Evolutionary conservation across 2,888 invertebrate species (phyloP).

Genomic region (Platypus cylindrus): DNA sequence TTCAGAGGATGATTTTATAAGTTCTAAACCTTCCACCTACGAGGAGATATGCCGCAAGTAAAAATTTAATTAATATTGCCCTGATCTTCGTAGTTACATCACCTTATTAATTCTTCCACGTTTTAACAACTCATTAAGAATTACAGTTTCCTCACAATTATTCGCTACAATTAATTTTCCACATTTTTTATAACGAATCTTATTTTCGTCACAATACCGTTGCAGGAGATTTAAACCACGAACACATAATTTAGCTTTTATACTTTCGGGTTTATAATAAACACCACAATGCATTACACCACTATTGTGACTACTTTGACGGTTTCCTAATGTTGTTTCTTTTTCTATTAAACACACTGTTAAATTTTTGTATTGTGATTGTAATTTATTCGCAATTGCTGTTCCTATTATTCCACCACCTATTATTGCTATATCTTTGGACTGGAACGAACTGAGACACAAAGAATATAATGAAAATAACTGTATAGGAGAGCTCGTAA

Average conservation of each 20-base stretch:
- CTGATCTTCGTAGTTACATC: too few relatives aligned
- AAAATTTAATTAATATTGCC: too few relatives aligned
- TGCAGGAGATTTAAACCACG: constrained; percentile 68
- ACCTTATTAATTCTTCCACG: constrained; percentile 51
- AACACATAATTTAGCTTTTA: constrained; percentile 84
- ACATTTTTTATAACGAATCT: constrained; percentile 75
- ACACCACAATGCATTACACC: constrained; percentile 92
- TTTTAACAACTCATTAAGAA: constrained; percentile 49
- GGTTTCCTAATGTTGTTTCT: constrained; percentile 63
- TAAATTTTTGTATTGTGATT: constrained; percentile 56
- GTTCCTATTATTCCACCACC: constrained; percentile 93
- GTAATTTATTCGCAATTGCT: constrained; percentile 82
- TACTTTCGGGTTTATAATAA: constrained; percentile 66
- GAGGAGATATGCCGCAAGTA: too few relatives aligned
- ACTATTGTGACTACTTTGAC: constrained; percentile 92
- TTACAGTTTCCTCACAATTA: constrained; percentile 49
- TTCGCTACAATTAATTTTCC: constrained; percentile 88
- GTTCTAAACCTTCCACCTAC: constrained; percentile 21
- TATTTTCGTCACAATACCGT: constrained; percentile 67
- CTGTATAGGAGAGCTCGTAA: too few relatives aligned
- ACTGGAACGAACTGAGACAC: too few relatives aligned
- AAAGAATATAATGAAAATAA: too few relatives aligned
- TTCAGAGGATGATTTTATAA: constrained; percentile 37
- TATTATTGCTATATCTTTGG: constrained; percentile 73
- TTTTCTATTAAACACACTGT: constrained; percentile 82